A percentile compares a stretch with the other conserved stretches of the same genome.
phyloP scores from a whole-genome alignment of 2,888 invertebrate species.

The Synergus gifuensis region DNA sequence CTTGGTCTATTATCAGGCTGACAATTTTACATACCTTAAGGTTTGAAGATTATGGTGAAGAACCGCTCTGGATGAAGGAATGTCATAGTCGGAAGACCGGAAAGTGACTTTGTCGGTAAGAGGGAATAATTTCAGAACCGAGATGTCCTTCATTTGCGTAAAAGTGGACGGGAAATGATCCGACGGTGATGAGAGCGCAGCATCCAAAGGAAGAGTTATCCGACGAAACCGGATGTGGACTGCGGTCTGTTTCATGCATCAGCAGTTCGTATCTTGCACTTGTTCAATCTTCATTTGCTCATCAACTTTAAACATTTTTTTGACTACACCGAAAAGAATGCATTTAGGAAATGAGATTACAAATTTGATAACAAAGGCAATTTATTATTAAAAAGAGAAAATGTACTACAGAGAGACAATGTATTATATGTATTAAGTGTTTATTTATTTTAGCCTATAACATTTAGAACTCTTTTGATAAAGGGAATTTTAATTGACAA shows the following conservation, averaged over 20 bases:
- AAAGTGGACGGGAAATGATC: conserved; percentile 58
- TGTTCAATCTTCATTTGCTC: conserved; percentile 47
- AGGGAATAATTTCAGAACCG: conserved; percentile 44
- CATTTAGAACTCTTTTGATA: background rate
- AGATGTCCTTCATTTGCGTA: conserved; percentile 56
- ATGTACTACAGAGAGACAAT: background rate
- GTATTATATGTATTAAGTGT: too few species aligned
- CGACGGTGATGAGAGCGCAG: conserved; percentile 59
- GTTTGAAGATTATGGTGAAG: conserved; percentile 39
- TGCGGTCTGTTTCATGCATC: conserved; percentile 77
- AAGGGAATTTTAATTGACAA: background rate
- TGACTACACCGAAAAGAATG: background rate
- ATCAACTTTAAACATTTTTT: conserved; percentile 6
- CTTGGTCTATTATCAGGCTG: conserved; percentile 29
- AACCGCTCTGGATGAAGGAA: conserved; percentile 33
- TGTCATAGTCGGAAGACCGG: conserved; percentile 45
- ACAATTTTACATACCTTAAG: conserved; percentile 34
- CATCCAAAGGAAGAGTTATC: conserved; percentile 61
- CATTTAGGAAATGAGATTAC: background rate
- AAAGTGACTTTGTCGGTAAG: conserved; percentile 55
- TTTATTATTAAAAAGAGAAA: background rate
- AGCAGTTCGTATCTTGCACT: conserved; percentile 59
- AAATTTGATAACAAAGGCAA: conserved; percentile 21
- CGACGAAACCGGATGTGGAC: conserved; percentile 75
- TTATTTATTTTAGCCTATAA: too few species aligned